phyloP scores from a whole-genome alignment of 1,140 invertebrate species.

The Pteromalus puparum region DNA sequence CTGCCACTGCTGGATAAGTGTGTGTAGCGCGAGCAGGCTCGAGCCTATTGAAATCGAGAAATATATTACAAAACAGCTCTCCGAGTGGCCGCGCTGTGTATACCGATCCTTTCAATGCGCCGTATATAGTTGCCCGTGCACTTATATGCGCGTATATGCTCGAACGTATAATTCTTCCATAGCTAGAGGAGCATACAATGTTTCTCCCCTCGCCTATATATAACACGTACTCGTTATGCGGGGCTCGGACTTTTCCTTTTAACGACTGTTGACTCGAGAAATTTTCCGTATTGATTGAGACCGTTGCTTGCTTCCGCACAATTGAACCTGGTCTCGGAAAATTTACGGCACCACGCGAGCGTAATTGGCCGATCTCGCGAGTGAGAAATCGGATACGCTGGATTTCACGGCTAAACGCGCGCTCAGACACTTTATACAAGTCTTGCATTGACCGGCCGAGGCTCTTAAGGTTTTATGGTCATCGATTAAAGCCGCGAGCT shows the following conservation, averaged over 20 bases:
- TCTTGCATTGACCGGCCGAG: neutral
- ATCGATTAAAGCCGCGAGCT: neutral
- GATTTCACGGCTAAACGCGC: slow-evolving; percentile 1
- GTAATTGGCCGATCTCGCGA: neutral
- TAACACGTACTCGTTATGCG: neutral
- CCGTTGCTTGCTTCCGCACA: neutral
- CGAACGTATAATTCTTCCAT: neutral
- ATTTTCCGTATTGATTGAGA: slow-evolving; percentile 9
- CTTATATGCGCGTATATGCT: no score
- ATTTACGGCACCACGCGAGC: neutral
- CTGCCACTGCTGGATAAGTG: neutral
- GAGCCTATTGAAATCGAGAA: slow-evolving; percentile 21
- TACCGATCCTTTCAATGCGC: neutral
- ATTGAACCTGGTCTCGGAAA: neutral
- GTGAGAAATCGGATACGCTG: neutral
- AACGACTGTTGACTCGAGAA: slow-evolving; percentile 1
- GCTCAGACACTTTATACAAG: neutral
- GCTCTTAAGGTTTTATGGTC: neutral
- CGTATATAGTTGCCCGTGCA: no score
- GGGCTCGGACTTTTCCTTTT: neutral
- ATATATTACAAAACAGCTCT: slow-evolving; percentile 21
- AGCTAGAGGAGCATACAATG: neutral
- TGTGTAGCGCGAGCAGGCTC: neutral
- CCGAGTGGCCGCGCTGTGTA: no score
- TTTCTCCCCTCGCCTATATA: neutral